Evolutionary conservation across 2,888 invertebrate genomes (phyloP), one percentile per base, ranked within the genome.

Genomic region (Cryptus viduatorius): DNA sequence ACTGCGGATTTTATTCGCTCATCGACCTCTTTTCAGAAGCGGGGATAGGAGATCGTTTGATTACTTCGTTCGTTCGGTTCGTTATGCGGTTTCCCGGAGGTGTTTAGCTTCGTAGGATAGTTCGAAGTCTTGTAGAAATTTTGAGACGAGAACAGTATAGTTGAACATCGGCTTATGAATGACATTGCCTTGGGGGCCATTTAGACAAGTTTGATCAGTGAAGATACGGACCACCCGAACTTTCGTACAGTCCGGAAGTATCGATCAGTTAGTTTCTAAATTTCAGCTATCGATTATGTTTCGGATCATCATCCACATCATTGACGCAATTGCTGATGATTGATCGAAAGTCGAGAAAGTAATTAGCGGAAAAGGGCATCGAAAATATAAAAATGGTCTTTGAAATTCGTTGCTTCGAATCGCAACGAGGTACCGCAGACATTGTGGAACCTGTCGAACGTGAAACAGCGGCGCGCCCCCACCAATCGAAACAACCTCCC

Each of bases 21-120:
- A 71, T 83, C 79, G 82, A 73, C 79, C 84, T 75, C 77, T 83
- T 83, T 83, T 79, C 76, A 46, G 53, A 46, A 76, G 42, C 73
- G 50, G 19, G 69, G 71, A 69, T 82, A 79, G 42, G 19, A 53
- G 68, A 83, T 85, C 79, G 85, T 59, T 77, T 72, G 76, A 76
- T 69, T 83, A 72, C 77, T 67, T 16, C 24, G 44, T 29, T 24
- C 46, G 44, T 4, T 14, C 12, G 29, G 14, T 44, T 68, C 44
- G 44, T 24, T 24, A 12, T 46, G 12, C 68, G 24, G 46, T 14
- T 24, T 3, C 56, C 19, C 56, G 16, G 19, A 12, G 8, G 56
- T 19, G 24, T 56, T 16, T 8, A 53, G 56, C 12, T 56, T 56
- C 19, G 56, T 19, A 24, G 24, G 56, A 12, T 24, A 24, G 10